Conservation (phyloP, 2,797 vertebrate genomes). For the Cheracebus regulus region DNA sequence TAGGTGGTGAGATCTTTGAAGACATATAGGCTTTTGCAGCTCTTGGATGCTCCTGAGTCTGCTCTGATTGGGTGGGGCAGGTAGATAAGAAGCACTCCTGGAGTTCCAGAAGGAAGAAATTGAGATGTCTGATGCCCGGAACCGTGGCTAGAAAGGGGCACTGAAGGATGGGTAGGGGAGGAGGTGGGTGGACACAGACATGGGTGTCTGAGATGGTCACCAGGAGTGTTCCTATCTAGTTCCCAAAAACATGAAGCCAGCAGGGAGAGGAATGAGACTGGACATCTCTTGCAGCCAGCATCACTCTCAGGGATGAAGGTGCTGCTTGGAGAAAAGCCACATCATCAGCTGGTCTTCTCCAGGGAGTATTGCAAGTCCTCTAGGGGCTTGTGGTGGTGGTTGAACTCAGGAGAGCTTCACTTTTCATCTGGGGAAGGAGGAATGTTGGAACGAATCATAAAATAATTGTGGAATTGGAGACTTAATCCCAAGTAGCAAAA, state of each 20-base stretch:
- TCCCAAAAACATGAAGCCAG: neutral
- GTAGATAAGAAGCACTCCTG: neutral
- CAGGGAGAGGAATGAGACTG: neutral
- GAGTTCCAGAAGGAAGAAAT: neutral
- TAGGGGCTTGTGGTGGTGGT: neutral
- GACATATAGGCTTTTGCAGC: neutral
- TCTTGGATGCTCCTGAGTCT: neutral
- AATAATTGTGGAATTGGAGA: neutral
- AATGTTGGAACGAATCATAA: neutral
- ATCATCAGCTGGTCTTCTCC: neutral
- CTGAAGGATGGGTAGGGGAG: neutral
- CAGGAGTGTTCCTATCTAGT: neutral
- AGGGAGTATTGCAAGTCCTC: neutral
- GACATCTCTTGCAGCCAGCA: neutral
- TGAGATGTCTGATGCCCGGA: neutral
- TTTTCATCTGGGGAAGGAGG: neutral
- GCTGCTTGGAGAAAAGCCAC: neutral
- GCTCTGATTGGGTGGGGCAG: neutral
- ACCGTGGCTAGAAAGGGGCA: too few relatives aligned
- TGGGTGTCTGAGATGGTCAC: neutral
- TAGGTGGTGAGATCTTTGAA: neutral
- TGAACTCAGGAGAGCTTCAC: neutral
- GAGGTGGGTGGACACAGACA: neutral
- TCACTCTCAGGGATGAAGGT: neutral
- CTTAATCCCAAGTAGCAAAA: neutral